Evolutionary conservation across 2,888 invertebrate species (phyloP), one percentile per base, ranked within the genome.

Genomic region (Hyposoter dolosus): DNA sequence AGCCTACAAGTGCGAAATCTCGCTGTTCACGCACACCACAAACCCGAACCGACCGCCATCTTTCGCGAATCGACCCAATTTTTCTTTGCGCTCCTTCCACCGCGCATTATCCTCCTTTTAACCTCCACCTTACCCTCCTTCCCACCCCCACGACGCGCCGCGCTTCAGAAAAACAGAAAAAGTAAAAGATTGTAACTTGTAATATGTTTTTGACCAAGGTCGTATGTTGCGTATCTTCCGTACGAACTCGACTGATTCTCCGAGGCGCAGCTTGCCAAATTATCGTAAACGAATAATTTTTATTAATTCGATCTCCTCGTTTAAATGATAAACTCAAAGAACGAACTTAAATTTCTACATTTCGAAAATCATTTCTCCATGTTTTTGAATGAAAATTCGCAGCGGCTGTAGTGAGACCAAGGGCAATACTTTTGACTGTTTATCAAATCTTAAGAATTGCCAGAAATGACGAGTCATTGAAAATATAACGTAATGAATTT

Each of bases 51-150:
- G 82, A 89, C 89, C 92, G 93, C 93, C 93, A 93, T 93, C 92
- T 93, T 93, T 90, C 91, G 89, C 90, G 89, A 91, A 93, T 93
- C 93, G 93, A 93, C 93, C 93, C 92, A 92, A 91, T 92, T 91
- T 88, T 91, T 91, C 90, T 88, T 84, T 87, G 88, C 88, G 89
- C 88, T 69, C 28, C 69, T 63, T 43, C 80, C 17, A 83, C 69
- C 80, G 85, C 85, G 85, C 83, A 87, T 77, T 12, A 40, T 75
- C 35, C 19, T 69, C 69, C 56, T 23, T 56, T 23, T 12, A 56
- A 56, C 23, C 56, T 60, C 56, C 15, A n/a, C 56, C 32, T 17
- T 45, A 35, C 6, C 66, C 50, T 10, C 63, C 40, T 19, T 1
- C 23, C 53, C 12, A 15, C 28, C 17, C 15, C 28, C 28, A 17